These are phyloP conservation scores for Cactoblastis cactorum DNA, from an alignment of 2,888 invertebrate genomes.

Conservation along the genomic window DNA sequence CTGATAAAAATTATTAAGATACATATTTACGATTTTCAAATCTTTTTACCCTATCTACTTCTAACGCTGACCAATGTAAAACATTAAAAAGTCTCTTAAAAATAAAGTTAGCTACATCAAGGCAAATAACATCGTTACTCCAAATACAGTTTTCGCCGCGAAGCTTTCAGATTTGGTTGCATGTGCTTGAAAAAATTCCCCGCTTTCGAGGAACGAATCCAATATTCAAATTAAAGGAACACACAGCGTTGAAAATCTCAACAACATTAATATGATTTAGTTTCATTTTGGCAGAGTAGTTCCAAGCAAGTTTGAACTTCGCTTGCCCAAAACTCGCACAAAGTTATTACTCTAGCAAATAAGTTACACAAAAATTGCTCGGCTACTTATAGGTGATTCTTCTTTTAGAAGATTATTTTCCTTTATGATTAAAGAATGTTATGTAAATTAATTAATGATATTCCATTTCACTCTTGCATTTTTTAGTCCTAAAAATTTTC, in stretches of 20 bases:
- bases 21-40: no score
- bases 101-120: neutral
- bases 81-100: no score
- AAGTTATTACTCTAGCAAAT: constrained; percentile 62
- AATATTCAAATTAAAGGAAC: constrained; percentile 55
- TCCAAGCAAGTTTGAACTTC: constrained; percentile 32
- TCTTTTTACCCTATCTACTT: no score
- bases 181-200: constrained; percentile 38
- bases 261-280: constrained; percentile 51
- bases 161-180: constrained; percentile 36
- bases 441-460: no score
- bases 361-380: constrained; percentile 48
- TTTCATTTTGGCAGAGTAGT: constrained; percentile 52
- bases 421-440: no score
- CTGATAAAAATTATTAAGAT: no score
- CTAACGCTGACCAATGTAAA: no score
- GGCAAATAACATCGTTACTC: constrained; percentile 17
- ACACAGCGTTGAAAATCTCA: constrained; percentile 29
- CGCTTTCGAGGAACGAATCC: constrained; percentile 30
- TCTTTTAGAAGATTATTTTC: no score
- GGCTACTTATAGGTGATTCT: constrained; percentile 18
- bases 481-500: no score
- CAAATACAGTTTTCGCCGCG: constrained; percentile 24
- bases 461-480: no score
- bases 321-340: constrained; percentile 38